phyloP scores from a whole-genome alignment of 2,797 vertebrate genomes.

The Carapus acus region DNA sequence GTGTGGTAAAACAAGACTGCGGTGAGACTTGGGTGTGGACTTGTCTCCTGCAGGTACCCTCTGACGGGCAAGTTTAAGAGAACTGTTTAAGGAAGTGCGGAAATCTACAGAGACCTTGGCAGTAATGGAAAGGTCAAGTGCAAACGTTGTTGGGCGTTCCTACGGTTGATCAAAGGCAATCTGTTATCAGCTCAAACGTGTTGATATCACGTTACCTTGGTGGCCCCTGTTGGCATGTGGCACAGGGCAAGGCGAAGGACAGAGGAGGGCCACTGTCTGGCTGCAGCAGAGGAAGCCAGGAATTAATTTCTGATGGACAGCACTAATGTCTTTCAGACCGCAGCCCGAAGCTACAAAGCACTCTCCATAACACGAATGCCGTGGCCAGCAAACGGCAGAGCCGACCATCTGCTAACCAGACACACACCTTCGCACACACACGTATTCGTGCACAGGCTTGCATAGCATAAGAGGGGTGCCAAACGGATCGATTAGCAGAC shows the following conservation, averaged over 20 bases:
- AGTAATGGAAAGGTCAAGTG: conserved; percentile 66
- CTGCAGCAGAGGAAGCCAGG: conserved; percentile 61
- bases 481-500: conserved; percentile 82
- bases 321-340: conserved; percentile 73
- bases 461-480: conserved; percentile 60
- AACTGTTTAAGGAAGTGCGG: conserved; percentile 51
- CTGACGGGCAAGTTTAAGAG: conserved; percentile 32
- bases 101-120: conserved; percentile 44
- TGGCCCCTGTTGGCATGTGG: conserved; percentile 53
- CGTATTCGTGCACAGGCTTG: conserved; percentile 19
- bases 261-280: conserved; percentile 50
- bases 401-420: conserved; percentile 74
- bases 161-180: conserved; percentile 58
- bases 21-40: not conserved
- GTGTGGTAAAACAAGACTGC: conserved; percentile 6
- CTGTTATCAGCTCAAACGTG: conserved; percentile 59
- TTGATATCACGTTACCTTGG: conserved; percentile 60
- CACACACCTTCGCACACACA: conserved; percentile 29
- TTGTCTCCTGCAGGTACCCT: conserved; percentile 20
- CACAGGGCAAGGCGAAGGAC: conserved; percentile 38
- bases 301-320: conserved; percentile 73
- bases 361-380: conserved; percentile 59
- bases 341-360: conserved; percentile 66
- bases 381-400: conserved; percentile 58
- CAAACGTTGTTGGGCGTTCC: conserved; percentile 55